Evolutionary conservation across 2,888 invertebrate species (phyloP).

Genomic region (Pogonocherus hispidulus): DNA sequence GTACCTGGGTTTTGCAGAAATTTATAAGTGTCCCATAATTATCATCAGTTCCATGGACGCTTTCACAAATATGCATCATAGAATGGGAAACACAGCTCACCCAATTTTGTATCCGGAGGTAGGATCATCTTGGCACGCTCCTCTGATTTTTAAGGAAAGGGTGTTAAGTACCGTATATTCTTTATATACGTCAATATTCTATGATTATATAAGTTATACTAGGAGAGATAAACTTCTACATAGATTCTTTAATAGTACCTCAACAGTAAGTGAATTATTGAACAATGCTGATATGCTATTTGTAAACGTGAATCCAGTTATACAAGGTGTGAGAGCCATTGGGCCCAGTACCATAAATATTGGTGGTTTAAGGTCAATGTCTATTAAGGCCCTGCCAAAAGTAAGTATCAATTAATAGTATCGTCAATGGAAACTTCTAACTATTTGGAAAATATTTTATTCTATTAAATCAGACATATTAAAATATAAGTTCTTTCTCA

Average conservation of each 20-base stretch:
- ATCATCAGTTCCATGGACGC: conserved; percentile 45
- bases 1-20: conserved; percentile 43
- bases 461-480: too few relatives aligned
- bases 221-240: background rate
- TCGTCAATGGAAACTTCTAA: too few relatives aligned
- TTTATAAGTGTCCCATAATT: conserved; percentile 47
- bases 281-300: conserved; percentile 45
- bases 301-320: conserved; percentile 48
- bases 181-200: background rate
- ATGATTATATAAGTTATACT: background rate
- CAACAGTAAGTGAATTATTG: too few relatives aligned
- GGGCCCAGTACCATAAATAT: conserved; percentile 17
- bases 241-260: too few relatives aligned
- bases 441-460: too few relatives aligned
- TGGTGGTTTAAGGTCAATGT: background rate
- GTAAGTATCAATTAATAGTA: too few relatives aligned
- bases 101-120: conserved; percentile 44
- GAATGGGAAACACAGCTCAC: conserved; percentile 33
- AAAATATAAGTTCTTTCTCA: too few relatives aligned
- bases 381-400: background rate
- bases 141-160: conserved; percentile 63
- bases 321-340: conserved; percentile 40
- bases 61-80: background rate
- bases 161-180: conserved; percentile 40
- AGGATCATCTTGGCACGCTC: conserved; percentile 6